A percentile compares a stretch with the other conserved stretches of the same genome.
These are phyloP conservation scores for Lepisosteus osseus DNA, from an alignment of 2,113 vertebrate genomes.

Conservation along the genomic window DNA sequence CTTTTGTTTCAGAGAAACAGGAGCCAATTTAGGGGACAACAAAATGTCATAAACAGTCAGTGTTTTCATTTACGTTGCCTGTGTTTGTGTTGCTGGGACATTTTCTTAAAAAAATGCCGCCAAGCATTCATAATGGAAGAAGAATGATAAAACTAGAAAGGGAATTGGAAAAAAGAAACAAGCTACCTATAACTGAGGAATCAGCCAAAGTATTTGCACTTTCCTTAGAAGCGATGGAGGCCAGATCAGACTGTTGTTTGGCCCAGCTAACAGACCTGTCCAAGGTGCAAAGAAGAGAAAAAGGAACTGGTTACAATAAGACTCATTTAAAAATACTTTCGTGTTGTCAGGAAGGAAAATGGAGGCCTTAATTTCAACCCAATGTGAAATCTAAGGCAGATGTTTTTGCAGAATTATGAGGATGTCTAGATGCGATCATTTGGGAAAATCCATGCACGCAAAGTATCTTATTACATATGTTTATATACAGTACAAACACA, in stretches of 20 bases:
- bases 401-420: constrained; percentile 59
- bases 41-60: constrained; percentile 73
- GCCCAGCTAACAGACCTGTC: constrained; percentile 60
- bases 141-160: constrained; percentile 65
- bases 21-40: constrained; percentile 50
- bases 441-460: constrained; percentile 95
- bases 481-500: constrained; percentile 98
- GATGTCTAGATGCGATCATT: constrained; percentile 75
- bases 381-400: constrained; percentile 82
- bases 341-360: constrained; percentile 77
- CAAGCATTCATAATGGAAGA: constrained; percentile 78
- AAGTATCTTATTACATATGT: constrained; percentile 98
- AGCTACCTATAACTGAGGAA: constrained; percentile 78
- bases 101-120: constrained; percentile 73
- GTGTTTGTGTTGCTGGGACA: constrained; percentile 89
- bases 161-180: constrained; percentile 55
- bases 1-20: constrained; percentile 78
- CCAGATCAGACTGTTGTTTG: constrained; percentile 67
- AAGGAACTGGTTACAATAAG: constrained; percentile 74
- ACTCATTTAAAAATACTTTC: constrained; percentile 73
- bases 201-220: constrained; percentile 82
- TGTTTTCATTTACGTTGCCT: constrained; percentile 89
- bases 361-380: constrained; percentile 84
- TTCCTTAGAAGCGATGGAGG: constrained; percentile 64
- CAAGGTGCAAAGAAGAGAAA: constrained; percentile 58